phyloP scores from a whole-genome alignment of 2,113 vertebrate species.

The Pedionomus torquatus region DNA sequence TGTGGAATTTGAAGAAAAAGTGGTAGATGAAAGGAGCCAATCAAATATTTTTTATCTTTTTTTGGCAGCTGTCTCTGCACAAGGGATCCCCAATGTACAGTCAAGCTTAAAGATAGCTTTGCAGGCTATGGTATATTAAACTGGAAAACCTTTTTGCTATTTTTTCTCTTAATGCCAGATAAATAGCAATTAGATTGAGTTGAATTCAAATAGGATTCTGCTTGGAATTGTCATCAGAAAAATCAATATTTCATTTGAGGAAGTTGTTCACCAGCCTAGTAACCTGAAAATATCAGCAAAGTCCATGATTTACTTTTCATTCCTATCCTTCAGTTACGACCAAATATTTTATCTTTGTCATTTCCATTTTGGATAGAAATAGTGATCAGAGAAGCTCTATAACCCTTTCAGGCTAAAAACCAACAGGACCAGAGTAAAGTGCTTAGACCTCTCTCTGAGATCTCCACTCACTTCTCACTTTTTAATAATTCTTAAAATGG shows the following conservation, averaged over 20 bases:
- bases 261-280: neutral
- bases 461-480: neutral
- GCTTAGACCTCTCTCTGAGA: neutral
- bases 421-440: neutral
- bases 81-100: neutral
- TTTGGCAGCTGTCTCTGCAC: neutral
- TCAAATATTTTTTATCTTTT: neutral
- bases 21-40: neutral
- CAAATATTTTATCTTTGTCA: neutral
- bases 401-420: neutral
- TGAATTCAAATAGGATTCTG: constrained; percentile 8
- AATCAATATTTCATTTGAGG: constrained; percentile 14
- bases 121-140: neutral
- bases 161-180: neutral
- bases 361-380: neutral
- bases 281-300: neutral
- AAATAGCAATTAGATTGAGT: neutral
- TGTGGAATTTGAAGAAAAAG: neutral
- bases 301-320: neutral
- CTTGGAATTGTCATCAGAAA: neutral
- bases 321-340: neutral
- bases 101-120: neutral
- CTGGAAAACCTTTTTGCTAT: neutral
- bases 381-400: neutral
- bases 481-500: neutral